These are phyloP conservation scores for Brenthis hecate DNA, from an alignment of 2,888 invertebrate genomes.

Conservation along the genomic window DNA sequence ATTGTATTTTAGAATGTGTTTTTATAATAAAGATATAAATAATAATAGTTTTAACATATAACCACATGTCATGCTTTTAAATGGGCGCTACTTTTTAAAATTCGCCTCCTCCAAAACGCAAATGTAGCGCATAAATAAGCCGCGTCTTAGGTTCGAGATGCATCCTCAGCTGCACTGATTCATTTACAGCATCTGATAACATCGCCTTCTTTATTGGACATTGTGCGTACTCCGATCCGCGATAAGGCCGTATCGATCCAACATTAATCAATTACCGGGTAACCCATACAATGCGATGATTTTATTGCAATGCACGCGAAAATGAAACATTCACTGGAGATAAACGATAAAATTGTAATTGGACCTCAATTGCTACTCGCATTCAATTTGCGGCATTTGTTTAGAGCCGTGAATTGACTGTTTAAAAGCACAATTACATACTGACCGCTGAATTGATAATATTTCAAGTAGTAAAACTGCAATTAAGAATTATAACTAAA, in stretches of 20 bases:
- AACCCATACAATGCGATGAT: conserved; percentile 61
- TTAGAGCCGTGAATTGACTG: conserved; percentile 31
- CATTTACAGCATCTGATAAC: conserved; percentile 75
- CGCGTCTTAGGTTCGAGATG: conserved; percentile 46
- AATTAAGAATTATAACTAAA: conserved; percentile 6
- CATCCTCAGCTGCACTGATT: conserved; percentile 61
- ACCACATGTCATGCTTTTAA: conserved; percentile 16
- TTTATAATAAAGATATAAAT: too few species aligned
- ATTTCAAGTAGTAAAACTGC: conserved; percentile 12
- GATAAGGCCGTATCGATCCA: conserved; percentile 71
- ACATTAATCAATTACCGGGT: conserved; percentile 63
- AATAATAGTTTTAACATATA: too few species aligned
- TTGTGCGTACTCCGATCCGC: conserved; percentile 70
- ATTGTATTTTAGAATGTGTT: too few species aligned
- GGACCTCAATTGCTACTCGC: conserved; percentile 37
- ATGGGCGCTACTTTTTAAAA: conserved; percentile 23
- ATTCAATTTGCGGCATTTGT: conserved; percentile 37
- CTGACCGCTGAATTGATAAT: conserved; percentile 18
- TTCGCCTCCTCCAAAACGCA: conserved; percentile 30
- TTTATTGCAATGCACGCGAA: conserved; percentile 68
- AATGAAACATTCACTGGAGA: conserved; percentile 71
- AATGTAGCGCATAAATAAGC: conserved; percentile 38
- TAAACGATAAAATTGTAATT: conserved; percentile 56
- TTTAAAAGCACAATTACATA: conserved; percentile 30
- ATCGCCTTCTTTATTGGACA: conserved; percentile 78